These are phyloP conservation scores for Egretta garzetta DNA, from an alignment of 2,113 vertebrate species.

Conservation along the genomic window DNA sequence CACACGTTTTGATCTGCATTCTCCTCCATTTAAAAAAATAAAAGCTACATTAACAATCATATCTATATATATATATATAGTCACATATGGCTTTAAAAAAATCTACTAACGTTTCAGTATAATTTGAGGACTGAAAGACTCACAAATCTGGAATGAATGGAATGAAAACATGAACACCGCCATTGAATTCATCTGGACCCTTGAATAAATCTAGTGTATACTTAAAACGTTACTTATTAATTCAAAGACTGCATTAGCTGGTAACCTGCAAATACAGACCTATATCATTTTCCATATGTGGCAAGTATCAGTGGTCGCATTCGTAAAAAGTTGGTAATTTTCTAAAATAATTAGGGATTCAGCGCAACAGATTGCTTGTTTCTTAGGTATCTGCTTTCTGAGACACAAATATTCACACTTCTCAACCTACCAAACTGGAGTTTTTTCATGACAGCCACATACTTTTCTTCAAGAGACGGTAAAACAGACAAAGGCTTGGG, in stretches of 20 bases:
- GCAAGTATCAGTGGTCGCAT: neutral
- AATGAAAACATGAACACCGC: neutral
- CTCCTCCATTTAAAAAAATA: neutral
- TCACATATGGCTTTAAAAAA: neutral
- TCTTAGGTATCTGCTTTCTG: neutral
- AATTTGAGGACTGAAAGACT: neutral
- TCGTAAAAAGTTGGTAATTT: neutral
- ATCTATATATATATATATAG: neutral
- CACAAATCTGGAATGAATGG: neutral
- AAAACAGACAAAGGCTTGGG: conserved; percentile 92
- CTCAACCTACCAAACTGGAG: conserved; percentile 93
- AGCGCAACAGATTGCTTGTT: neutral
- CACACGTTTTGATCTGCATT: neutral
- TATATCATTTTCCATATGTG: neutral
- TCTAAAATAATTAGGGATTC: neutral
- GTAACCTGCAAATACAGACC: neutral
- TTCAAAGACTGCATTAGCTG: neutral
- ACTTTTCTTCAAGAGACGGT: conserved; percentile 95
- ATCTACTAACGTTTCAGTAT: neutral
- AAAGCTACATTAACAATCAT: neutral
- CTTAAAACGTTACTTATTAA: neutral
- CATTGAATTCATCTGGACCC: neutral
- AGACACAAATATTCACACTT: neutral
- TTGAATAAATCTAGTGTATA: neutral
- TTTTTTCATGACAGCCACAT: conserved; percentile 96